These are phyloP conservation scores for Rhingia campestris DNA, from an alignment of 2,888 invertebrate species.

Conservation along the genomic window DNA sequence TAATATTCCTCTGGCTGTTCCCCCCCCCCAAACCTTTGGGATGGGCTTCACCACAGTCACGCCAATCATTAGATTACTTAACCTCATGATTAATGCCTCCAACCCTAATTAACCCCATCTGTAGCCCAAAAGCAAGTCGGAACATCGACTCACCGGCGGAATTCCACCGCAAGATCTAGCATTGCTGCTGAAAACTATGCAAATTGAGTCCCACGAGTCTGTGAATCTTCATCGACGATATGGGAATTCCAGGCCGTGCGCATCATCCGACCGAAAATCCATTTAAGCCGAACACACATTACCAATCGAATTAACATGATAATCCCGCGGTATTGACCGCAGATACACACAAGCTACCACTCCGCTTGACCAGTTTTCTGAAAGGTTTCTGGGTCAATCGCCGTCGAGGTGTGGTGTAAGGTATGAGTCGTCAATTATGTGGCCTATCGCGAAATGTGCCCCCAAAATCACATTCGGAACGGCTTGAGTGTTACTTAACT, in stretches of 20 bases:
- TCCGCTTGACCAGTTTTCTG: background rate
- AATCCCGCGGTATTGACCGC: constrained; percentile 34
- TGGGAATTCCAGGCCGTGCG: constrained; percentile 16
- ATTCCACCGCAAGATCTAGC: constrained; percentile 35
- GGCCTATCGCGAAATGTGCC: background rate
- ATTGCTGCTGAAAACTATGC: constrained; percentile 33
- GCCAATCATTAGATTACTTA: constrained; percentile 22
- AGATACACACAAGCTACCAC: background rate
- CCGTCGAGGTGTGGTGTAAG: constrained; percentile 13
- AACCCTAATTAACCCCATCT: constrained; percentile 1
- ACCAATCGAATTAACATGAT: constrained; percentile 48
- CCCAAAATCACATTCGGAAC: constrained; percentile 2
- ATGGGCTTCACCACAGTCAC: background rate
- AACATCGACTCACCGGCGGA: constrained; percentile 9
- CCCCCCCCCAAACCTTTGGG: background rate
- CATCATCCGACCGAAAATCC: constrained; percentile 14
- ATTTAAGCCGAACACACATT: constrained; percentile 26
- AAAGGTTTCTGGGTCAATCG: constrained; percentile 35
- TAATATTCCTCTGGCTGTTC: background rate
- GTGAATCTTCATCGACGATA: constrained; percentile 8
- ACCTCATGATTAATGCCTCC: constrained; percentile 19
- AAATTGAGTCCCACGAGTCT: constrained; percentile 32
- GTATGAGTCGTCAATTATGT: constrained; percentile 18
- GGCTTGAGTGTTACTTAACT: constrained; percentile 35
- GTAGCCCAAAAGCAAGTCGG: constrained; percentile 15